phyloP scores from a whole-genome alignment of 2,113 vertebrate genomes.

The Misgurnus mizolepis region DNA sequence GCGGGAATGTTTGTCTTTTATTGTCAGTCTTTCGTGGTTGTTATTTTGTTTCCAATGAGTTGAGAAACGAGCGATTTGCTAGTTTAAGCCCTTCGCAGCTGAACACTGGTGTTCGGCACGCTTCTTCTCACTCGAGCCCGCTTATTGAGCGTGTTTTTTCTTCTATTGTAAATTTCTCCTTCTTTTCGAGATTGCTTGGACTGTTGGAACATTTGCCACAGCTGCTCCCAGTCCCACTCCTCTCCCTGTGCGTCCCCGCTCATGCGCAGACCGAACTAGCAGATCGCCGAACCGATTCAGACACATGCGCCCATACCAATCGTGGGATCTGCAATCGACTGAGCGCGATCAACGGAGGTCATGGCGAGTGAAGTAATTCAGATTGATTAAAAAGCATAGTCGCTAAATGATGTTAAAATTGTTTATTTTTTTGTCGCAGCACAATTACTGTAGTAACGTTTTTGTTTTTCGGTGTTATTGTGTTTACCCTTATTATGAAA shows the following conservation, averaged over 20 bases:
- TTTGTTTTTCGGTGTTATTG: too few species aligned
- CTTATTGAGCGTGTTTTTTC: slow-evolving; percentile 41
- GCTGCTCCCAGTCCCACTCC: slow-evolving; percentile 63
- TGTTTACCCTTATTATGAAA: too few species aligned
- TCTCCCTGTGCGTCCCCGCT: slow-evolving; percentile 58
- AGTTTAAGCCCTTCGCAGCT: slow-evolving; percentile 47
- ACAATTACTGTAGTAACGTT: too few species aligned
- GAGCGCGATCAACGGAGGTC: background rate
- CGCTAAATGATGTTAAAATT: too few species aligned
- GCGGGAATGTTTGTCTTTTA: slow-evolving; percentile 74
- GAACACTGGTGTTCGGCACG: slow-evolving; percentile 37
- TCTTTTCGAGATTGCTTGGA: slow-evolving; percentile 62
- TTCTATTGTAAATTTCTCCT: slow-evolving; percentile 61
- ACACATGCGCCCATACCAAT: background rate
- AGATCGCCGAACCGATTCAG: slow-evolving; percentile 64
- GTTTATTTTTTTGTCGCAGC: too few species aligned
- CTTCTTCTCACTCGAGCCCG: slow-evolving; percentile 10
- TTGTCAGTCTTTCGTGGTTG: slow-evolving; percentile 76
- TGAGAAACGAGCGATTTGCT: slow-evolving; percentile 53
- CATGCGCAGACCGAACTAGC: slow-evolving; percentile 69
- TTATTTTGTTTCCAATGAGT: slow-evolving; percentile 72
- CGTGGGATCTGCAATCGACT: slow-evolving; percentile 67
- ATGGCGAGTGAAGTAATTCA: too few species aligned
- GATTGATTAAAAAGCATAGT: too few species aligned
- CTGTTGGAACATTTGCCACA: slow-evolving; percentile 66